These are phyloP conservation scores for Actinia tenebrosa DNA, from an alignment of 64 coral and sea anemone genomes.

Conservation along the genomic window DNA sequence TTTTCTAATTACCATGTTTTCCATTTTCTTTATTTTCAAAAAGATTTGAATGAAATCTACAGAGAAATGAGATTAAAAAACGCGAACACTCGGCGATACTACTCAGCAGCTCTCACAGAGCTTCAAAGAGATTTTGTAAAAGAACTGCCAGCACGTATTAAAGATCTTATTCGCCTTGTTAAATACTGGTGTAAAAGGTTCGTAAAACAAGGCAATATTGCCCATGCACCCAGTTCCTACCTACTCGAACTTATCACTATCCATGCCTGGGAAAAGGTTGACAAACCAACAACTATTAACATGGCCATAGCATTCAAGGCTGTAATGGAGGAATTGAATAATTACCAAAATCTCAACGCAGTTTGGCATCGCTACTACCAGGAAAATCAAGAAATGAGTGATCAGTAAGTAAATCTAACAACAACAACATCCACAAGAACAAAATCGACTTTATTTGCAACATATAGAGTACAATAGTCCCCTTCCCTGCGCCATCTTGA, in stretches of 20 bases:
- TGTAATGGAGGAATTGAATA: neutral
- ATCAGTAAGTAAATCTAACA: neutral
- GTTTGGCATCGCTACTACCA: neutral
- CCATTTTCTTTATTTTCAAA: neutral
- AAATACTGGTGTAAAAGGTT: slow-evolving; percentile 1
- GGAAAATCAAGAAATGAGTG: neutral
- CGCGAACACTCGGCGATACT: neutral
- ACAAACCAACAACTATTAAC: neutral
- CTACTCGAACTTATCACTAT: neutral
- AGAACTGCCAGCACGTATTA: neutral
- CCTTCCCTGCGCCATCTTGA: too few relatives aligned
- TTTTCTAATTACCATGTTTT: neutral
- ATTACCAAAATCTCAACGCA: neutral
- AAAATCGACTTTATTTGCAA: too few relatives aligned
- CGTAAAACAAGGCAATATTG: neutral
- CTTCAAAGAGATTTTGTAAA: neutral
- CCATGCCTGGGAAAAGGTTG: neutral
- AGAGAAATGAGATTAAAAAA: neutral
- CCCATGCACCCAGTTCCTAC: neutral
- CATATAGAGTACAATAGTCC: too few relatives aligned
- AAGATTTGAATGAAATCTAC: neutral
- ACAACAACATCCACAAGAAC: too few relatives aligned
- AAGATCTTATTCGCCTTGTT: neutral
- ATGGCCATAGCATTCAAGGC: neutral
- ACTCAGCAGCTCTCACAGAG: neutral